Conservation (phyloP, 2,888 invertebrate species). For the Caenorhabditis angaria region DNA sequence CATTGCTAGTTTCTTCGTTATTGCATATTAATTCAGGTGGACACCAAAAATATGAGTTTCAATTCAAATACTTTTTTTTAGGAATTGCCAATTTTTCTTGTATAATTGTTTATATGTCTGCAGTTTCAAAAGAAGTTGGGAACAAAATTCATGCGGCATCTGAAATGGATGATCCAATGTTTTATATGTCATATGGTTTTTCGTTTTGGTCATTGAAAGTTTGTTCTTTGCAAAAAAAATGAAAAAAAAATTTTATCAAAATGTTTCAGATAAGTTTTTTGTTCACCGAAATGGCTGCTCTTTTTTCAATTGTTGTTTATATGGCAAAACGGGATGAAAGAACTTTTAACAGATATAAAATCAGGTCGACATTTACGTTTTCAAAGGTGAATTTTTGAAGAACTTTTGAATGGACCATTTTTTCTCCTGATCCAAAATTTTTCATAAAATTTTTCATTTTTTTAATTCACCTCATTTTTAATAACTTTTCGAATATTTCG, state of each 20-base stretch:
- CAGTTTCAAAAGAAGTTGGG: conserved; percentile 71
- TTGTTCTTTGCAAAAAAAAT: not conserved
- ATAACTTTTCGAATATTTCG: too few relatives aligned
- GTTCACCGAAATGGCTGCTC: conserved; percentile 67
- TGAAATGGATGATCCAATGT: conserved; percentile 72
- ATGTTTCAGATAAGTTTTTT: conserved; percentile 68
- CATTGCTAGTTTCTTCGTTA: conserved; percentile 60
- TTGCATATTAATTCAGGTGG: conserved; percentile 69
- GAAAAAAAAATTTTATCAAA: not conserved
- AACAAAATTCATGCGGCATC: conserved; percentile 70
- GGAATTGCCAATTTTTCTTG: conserved; percentile 69
- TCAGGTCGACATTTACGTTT: conserved; percentile 51
- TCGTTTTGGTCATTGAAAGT: conserved; percentile 56
- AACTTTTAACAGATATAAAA: conserved; percentile 69
- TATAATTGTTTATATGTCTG: conserved; percentile 71
- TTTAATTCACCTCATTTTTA: too few relatives aligned
- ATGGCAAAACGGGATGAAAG: conserved; percentile 72
- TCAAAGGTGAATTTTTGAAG: conserved; percentile 28
- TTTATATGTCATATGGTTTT: conserved; percentile 70
- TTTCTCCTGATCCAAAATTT: too few relatives aligned
- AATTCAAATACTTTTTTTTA: conserved; percentile 27
- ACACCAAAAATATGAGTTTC: not conserved
- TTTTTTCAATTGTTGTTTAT: conserved; percentile 70
- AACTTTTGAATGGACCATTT: too few relatives aligned
- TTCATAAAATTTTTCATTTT: too few relatives aligned